These are phyloP conservation scores for Champsocephalus esox DNA, from an alignment of 2,797 vertebrate genomes.

Conservation along the genomic window DNA sequence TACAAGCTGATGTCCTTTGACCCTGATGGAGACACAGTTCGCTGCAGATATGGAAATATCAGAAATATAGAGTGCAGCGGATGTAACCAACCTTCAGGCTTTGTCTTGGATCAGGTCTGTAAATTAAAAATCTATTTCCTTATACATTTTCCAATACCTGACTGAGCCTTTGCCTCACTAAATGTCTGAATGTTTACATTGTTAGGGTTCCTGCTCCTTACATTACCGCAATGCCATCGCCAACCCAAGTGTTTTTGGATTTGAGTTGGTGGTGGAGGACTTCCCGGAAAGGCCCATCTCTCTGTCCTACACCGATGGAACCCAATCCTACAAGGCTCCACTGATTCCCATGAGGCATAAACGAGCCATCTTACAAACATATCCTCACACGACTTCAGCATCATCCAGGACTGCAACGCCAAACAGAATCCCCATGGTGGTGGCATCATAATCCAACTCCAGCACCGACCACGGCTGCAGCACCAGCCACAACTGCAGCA, in stretches of 20 bases:
- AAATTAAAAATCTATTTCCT: not conserved
- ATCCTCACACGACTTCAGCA: not conserved
- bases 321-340: slow-evolving; percentile 12
- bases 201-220: slow-evolving; percentile 63
- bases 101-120: slow-evolving; percentile 64
- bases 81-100: slow-evolving; percentile 56
- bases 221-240: not conserved
- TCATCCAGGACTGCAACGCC: too few species aligned
- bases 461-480: not conserved
- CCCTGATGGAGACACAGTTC: slow-evolving; percentile 71
- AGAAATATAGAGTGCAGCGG: not conserved
- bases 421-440: too few species aligned
- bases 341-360: slow-evolving; percentile 9
- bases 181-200: not conserved
- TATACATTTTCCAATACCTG: not conserved
- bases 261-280: slow-evolving; percentile 78
- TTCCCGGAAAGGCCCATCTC: slow-evolving; percentile 52
- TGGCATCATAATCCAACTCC: too few species aligned
- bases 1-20: slow-evolving; percentile 67
- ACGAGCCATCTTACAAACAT: not conserved
- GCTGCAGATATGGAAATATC: slow-evolving; percentile 59
- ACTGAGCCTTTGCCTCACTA: not conserved
- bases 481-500: too few species aligned
- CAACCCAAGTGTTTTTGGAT: not conserved
- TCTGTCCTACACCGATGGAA: slow-evolving; percentile 62